Conservation (phyloP, 1,140 invertebrate species). For the Saccostrea glomerata region DNA sequence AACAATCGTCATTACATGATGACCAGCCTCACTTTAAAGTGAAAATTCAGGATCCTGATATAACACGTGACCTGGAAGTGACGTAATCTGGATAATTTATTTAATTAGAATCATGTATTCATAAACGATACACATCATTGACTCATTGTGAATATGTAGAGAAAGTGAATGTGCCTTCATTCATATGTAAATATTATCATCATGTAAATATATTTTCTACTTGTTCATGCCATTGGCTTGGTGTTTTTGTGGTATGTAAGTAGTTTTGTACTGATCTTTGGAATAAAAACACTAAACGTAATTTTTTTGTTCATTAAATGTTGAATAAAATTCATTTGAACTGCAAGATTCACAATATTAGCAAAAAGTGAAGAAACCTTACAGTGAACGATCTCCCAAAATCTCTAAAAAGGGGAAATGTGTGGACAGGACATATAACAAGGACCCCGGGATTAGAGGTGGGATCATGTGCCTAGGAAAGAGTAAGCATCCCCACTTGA, state of each 20-base stretch:
- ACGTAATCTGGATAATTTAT: constrained; percentile 39
- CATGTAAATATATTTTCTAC: neutral
- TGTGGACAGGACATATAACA: too few relatives aligned
- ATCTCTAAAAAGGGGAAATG: too few relatives aligned
- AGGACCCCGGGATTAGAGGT: too few relatives aligned
- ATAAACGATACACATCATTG: neutral
- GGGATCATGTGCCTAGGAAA: too few relatives aligned
- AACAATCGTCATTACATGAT: constrained; percentile 33
- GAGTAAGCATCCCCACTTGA: too few relatives aligned
- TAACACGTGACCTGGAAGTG: constrained; percentile 58
- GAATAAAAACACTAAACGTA: neutral
- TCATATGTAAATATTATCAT: constrained; percentile 16
- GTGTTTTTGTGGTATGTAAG: constrained; percentile 12
- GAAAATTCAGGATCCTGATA: constrained; percentile 56
- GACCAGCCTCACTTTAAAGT: constrained; percentile 51
- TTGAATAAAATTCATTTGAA: too few relatives aligned
- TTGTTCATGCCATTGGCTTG: constrained; percentile 23
- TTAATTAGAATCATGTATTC: neutral
- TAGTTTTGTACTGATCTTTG: constrained; percentile 18
- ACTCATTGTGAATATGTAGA: constrained; percentile 25
- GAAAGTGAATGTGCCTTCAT: neutral
- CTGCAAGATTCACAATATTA: too few relatives aligned
- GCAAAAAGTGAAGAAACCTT: too few relatives aligned
- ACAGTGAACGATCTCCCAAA: too few relatives aligned
- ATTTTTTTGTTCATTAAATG: neutral